These are phyloP conservation scores for Dolomedes plantarius DNA, from an alignment of 2,888 invertebrate genomes.

Conservation along the genomic window DNA sequence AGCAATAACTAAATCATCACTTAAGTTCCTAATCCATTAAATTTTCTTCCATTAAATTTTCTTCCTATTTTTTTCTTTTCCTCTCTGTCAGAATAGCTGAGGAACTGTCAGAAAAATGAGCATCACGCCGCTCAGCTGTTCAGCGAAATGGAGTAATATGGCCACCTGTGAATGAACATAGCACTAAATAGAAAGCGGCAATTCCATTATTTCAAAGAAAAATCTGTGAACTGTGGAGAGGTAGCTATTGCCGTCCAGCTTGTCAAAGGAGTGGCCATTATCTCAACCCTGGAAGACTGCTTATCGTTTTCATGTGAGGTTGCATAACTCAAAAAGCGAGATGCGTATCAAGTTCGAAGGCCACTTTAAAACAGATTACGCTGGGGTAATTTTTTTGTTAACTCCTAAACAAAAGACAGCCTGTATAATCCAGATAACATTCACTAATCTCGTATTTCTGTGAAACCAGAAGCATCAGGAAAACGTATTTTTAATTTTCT, in stretches of 20 bases:
- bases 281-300: not conserved
- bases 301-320: slow-evolving; percentile 20
- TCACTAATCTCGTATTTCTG: no score
- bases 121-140: not conserved
- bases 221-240: slow-evolving; percentile 45
- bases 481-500: no score
- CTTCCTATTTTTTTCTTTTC: no score
- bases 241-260: not conserved
- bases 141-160: not conserved
- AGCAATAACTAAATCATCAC: no score
- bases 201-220: slow-evolving; percentile 20
- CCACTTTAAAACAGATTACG: not conserved
- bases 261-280: slow-evolving; percentile 7
- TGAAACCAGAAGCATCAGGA: no score
- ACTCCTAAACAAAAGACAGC: no score
- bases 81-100: no score
- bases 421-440: no score
- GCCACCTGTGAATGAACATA: not conserved
- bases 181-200: not conserved
- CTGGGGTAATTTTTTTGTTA: no score
- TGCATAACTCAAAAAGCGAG: slow-evolving; percentile 12
- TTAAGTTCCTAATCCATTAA: no score
- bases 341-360: slow-evolving; percentile 32
- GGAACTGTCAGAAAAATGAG: no score
- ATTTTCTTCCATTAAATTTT: no score